Evolutionary conservation across 2,113 vertebrate species (phyloP).

Genomic region (Cephalopterus ornatus): DNA sequence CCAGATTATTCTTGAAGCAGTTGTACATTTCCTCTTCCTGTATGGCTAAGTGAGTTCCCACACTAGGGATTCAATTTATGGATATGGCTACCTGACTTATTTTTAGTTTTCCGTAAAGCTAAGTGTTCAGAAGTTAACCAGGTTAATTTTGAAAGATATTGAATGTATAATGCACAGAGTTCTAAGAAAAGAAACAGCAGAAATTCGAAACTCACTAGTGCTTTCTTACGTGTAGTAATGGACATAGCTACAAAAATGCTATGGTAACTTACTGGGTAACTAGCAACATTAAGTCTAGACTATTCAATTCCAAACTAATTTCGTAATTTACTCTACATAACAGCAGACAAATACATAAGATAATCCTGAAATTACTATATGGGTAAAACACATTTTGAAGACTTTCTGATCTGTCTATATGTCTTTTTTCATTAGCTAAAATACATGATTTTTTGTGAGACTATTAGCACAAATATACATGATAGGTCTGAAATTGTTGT

Average conservation of each 20-base stretch:
- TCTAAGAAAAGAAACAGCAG: not conserved
- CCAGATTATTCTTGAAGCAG: no score
- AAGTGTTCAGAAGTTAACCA: not conserved
- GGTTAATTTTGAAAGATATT: not conserved
- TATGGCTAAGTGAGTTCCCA: no score
- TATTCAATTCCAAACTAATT: not conserved
- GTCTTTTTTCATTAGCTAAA: not conserved
- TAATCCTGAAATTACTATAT: not conserved
- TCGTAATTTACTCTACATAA: not conserved
- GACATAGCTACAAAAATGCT: not conserved
- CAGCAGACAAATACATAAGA: not conserved
- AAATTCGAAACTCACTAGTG: not conserved
- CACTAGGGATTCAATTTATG: not conserved
- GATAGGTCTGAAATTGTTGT: not conserved
- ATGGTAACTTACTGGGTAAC: not conserved
- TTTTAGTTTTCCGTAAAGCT: not conserved
- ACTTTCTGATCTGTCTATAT: not conserved
- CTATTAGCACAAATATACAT: not conserved
- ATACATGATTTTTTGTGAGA: not conserved
- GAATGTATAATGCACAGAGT: not conserved
- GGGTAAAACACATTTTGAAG: not conserved
- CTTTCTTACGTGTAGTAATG: not conserved
- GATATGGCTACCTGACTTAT: not conserved
- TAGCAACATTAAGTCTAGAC: not conserved
- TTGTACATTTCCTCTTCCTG: no score